These are phyloP conservation scores for Heterodera carotae DNA, from an alignment of 1,140 invertebrate genomes.

Conservation along the genomic window DNA sequence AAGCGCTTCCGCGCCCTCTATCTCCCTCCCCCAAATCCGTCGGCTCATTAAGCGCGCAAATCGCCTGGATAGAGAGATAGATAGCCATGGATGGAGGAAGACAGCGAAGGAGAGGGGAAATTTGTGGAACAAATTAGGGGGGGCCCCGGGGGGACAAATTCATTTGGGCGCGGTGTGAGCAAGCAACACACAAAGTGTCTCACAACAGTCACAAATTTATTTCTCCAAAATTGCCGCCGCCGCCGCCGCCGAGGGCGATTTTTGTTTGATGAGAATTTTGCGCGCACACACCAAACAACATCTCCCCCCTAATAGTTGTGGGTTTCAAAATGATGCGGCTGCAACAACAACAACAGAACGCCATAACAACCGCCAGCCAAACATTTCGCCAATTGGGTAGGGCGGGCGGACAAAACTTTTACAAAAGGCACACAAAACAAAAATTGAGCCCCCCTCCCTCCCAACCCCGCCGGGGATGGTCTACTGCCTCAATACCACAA, in stretches of 20 bases:
- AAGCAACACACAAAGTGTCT: too few species aligned
- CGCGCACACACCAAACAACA: conserved; percentile 1
- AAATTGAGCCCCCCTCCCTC: too few species aligned
- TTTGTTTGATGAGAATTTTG: conserved; percentile 18
- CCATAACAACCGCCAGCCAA: background rate
- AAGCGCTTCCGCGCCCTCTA: background rate
- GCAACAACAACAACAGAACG: background rate
- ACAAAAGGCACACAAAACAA: too few species aligned
- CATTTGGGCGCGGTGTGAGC: background rate
- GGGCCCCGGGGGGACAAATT: background rate
- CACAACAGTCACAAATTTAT: background rate
- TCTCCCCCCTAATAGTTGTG: background rate
- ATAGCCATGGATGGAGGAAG: too few species aligned
- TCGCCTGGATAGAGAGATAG: background rate
- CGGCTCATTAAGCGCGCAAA: conserved; percentile 17
- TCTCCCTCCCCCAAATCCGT: background rate
- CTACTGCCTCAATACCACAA: too few species aligned
- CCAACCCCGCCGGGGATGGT: too few species aligned
- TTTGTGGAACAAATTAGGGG: conserved; percentile 13
- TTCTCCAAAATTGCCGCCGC: background rate
- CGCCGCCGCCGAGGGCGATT: background rate
- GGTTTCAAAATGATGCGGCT: background rate
- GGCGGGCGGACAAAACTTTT: too few species aligned
- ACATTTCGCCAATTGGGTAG: too few species aligned
- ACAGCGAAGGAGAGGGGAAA: background rate